Evolutionary conservation across 2,888 invertebrate genomes (phyloP), one percentile per base, ranked within the genome.

Genomic region (Chymomyza procnemis): DNA sequence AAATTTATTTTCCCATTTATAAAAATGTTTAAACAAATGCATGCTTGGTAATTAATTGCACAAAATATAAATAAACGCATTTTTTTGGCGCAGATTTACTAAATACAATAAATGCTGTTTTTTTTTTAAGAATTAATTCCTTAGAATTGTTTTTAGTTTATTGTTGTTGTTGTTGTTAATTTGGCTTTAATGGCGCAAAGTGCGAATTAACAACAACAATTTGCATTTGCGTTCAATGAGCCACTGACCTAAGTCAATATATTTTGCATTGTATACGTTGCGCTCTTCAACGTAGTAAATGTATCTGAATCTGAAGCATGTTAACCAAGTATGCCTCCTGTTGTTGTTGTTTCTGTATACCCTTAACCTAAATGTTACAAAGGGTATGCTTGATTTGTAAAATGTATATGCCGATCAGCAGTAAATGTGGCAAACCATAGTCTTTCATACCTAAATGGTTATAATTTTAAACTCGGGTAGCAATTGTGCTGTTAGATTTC

Each of bases 141-240:
- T 41, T 5, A 34, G 9, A 8, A 34, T n/a, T 8, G 12, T 12
- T n/a, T 48, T 48, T 50, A n/a, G n/a, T n/a, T n/a, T n/a, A n/a
- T n/a, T n/a, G n/a, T n/a, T n/a, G n/a, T n/a, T n/a, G n/a, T n/a
- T n/a, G n/a, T 18, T 50, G 16, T n/a, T 50, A 0, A 12, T 18
- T 50, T 2, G 3, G 12, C 34, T 41, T 41, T 41, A 41, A 41
- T 41, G 46, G 74, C 69, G 84, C 71, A 72, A 87, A 80, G 86
- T 87, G 84, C 76, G 87, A 85, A 87, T 82, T 87, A 78, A 74
- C 80, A 67, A 69, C 47, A 63, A 63, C 83, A 86, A 87, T 89
- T 88, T 87, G 89, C 89, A 88, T 88, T 81, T 85, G 85, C 85
- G 88, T 88, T 88, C 89, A 89, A 89, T 88, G 89, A 89, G 89